Evolutionary conservation across 2,113 vertebrate genomes (phyloP).

Genomic region (Dromas ardeola): DNA sequence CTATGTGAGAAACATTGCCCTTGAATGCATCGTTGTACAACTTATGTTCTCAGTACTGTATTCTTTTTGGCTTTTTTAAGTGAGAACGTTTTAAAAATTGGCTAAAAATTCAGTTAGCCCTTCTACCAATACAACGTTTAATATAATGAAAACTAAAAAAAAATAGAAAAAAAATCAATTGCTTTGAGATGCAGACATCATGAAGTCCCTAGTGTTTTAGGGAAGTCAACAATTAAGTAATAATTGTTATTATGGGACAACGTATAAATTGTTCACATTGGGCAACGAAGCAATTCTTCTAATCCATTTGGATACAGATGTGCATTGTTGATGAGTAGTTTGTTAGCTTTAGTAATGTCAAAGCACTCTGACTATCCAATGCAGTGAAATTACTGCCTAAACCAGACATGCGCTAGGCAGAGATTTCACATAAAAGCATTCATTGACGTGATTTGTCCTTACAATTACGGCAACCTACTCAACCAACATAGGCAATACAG

Average conservation of each 20-base stretch:
- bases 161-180: not conserved
- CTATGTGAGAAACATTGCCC: not conserved
- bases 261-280: not conserved
- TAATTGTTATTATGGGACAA: not conserved
- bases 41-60: not conserved
- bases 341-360: not conserved
- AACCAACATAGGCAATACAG: not conserved
- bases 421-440: not conserved
- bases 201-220: not conserved
- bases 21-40: not conserved
- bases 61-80: not conserved
- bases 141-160: not conserved
- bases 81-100: not conserved
- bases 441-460: not conserved
- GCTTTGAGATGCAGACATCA: not conserved
- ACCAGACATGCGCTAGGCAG: not conserved
- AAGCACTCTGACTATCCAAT: not conserved
- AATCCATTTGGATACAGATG: not conserved
- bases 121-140: not conserved
- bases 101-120: not conserved
- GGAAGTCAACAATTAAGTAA: not conserved
- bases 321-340: not conserved
- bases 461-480: not conserved
- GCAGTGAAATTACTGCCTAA: not conserved
- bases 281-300: not conserved